A percentile compares a stretch with the other conserved stretches of the same genome.
These are phyloP conservation scores for Acridotheres tristis DNA, from an alignment of 2,797 vertebrate genomes.

Conservation along the genomic window DNA sequence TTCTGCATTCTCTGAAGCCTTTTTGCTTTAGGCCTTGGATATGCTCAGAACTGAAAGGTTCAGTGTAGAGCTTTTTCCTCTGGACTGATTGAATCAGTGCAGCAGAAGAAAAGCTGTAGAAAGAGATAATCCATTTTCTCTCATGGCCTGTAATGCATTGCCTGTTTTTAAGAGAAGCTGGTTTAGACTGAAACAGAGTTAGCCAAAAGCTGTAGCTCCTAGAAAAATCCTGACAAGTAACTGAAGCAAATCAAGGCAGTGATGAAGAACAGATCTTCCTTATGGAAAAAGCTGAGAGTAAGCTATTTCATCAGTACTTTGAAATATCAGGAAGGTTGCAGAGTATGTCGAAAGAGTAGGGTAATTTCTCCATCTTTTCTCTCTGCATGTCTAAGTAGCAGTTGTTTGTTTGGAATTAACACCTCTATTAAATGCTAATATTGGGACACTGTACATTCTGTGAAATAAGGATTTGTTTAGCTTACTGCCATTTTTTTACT, in stretches of 20 bases:
- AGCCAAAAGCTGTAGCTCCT: neutral
- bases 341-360: neutral
- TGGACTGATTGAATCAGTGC: neutral
- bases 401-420: neutral
- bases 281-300: neutral
- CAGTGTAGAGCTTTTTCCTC: neutral
- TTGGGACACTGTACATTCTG: neutral
- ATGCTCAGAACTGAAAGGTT: neutral
- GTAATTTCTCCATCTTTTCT: neutral
- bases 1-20: neutral
- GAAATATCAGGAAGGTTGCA: neutral
- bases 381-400: rapidly evolving
- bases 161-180: neutral
- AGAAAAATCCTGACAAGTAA: neutral
- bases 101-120: neutral
- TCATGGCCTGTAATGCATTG: neutral
- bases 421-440: neutral
- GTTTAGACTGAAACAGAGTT: neutral
- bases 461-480: neutral
- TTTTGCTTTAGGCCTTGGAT: neutral
- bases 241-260: neutral
- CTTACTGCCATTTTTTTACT: neutral
- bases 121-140: neutral
- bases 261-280: neutral
- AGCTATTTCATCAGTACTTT: neutral